Percentiles rank a stretch among this genome's conserved stretches.
Evolutionary conservation across 2,113 vertebrate genomes (phyloP).

Genomic region (Zapornia atra): DNA sequence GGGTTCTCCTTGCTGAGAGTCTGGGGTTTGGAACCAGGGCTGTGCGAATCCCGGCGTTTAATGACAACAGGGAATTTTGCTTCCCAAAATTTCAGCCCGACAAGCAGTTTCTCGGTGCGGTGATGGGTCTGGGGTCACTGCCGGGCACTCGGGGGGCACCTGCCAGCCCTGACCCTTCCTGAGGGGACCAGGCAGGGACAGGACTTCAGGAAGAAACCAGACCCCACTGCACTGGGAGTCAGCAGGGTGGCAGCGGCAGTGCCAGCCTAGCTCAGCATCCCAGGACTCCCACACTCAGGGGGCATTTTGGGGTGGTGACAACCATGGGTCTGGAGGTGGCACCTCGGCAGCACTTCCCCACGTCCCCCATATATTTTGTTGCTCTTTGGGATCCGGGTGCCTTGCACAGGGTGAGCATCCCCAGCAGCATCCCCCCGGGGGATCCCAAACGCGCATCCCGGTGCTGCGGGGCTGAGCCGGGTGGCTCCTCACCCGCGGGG

Average conservation of each 20-base stretch:
- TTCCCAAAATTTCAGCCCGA: accelerated
- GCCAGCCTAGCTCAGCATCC: neutral
- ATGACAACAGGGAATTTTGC: neutral
- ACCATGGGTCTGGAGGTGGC: neutral
- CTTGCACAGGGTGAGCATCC: accelerated
- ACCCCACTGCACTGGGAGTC: accelerated
- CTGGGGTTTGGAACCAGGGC: neutral
- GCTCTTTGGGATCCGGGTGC: neutral
- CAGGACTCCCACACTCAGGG: accelerated
- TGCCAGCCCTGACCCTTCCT: neutral
- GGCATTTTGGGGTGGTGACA: neutral
- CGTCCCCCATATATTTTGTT: neutral
- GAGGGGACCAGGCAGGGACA: accelerated
- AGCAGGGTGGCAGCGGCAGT: accelerated
- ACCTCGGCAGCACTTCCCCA: neutral
- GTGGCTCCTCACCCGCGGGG: accelerated
- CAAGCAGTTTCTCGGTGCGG: accelerated
- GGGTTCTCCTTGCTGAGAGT: neutral
- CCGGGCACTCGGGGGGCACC: accelerated
- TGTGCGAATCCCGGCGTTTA: accelerated
- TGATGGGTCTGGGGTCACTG: neutral
- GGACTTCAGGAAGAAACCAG: neutral
- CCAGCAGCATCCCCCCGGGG: neutral
- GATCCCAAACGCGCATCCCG: accelerated
- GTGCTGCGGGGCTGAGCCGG: neutral